Evolutionary conservation across 2,888 invertebrate species (phyloP).

Genomic region (Drosophila borborema): DNA sequence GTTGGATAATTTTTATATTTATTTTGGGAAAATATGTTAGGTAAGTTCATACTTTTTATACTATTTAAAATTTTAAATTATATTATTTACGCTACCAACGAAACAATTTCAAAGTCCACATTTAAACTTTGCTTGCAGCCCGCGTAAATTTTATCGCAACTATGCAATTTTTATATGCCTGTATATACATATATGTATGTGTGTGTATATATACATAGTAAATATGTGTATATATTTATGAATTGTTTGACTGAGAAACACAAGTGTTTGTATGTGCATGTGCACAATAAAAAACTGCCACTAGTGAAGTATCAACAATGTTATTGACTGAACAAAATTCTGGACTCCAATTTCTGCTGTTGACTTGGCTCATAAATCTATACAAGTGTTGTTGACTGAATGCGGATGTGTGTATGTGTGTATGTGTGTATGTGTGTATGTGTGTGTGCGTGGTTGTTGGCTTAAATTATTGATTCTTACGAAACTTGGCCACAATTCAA

Average conservation of each 20-base stretch:
- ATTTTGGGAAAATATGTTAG: background rate
- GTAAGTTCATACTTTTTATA: background rate
- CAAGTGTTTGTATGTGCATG: slow-evolving; percentile 29
- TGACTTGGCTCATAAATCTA: slow-evolving; percentile 58
- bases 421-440: background rate
- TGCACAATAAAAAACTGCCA: slow-evolving; percentile 29
- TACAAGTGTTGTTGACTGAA: slow-evolving; percentile 49
- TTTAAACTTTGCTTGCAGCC: slow-evolving; percentile 6
- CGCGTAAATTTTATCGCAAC: background rate
- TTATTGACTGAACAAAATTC: slow-evolving; percentile 59
- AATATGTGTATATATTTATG: slow-evolving; percentile 24
- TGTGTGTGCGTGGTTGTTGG: background rate
- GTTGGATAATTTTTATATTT: background rate
- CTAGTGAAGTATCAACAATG: slow-evolving; percentile 63
- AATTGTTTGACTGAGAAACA: slow-evolving; percentile 33
- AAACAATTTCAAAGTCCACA: too few relatives aligned
- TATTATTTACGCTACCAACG: too few relatives aligned
- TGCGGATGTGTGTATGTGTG: slow-evolving; percentile 2
- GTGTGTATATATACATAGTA: background rate
- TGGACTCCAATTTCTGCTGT: slow-evolving; percentile 34
- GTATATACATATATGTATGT: slow-evolving; percentile 10
- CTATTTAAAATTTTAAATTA: background rate
- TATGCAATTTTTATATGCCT: slow-evolving; percentile 7
- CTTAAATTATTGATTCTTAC: slow-evolving; percentile 60
- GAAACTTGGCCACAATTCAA: slow-evolving; percentile 43